Conservation (phyloP, 2,797 vertebrate genomes). For the Emydoidea blandingii region DNA sequence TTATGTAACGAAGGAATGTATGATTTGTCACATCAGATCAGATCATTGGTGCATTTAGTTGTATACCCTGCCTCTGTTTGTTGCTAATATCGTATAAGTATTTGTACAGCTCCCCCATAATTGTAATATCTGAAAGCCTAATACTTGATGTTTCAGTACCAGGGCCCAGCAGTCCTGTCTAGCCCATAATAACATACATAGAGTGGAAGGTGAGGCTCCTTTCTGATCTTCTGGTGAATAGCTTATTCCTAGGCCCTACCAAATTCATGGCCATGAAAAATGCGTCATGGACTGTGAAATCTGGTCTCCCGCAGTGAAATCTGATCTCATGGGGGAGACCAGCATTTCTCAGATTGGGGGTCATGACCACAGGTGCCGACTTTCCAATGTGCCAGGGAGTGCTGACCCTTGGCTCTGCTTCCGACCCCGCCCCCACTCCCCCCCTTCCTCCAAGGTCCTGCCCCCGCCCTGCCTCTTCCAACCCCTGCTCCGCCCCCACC, state of each 20-base stretch:
- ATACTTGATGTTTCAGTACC: neutral
- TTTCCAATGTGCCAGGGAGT: too few species aligned
- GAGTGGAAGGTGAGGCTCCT: neutral
- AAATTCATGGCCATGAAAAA: too few species aligned
- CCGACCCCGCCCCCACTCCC: too few species aligned
- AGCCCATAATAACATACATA: neutral
- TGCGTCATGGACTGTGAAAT: too few species aligned
- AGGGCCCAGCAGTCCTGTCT: neutral
- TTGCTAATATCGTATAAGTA: neutral
- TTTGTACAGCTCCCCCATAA: neutral
- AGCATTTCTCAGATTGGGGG: neutral
- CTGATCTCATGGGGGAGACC: neutral
- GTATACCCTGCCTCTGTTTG: neutral
- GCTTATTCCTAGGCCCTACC: too few species aligned
- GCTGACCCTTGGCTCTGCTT: too few species aligned
- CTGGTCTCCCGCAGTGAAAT: too few species aligned
- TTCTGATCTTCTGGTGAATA: neutral
- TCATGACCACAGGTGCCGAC: too few species aligned
- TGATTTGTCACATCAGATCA: neutral
- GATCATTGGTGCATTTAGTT: neutral
- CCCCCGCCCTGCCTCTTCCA: too few species aligned
- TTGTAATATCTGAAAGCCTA: neutral
- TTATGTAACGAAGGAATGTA: neutral
- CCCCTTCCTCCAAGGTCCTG: too few species aligned
- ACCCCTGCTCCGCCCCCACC: too few species aligned